These are phyloP conservation scores for Epistrophe grossulariae DNA, from an alignment of 2,888 invertebrate species.

Conservation along the genomic window DNA sequence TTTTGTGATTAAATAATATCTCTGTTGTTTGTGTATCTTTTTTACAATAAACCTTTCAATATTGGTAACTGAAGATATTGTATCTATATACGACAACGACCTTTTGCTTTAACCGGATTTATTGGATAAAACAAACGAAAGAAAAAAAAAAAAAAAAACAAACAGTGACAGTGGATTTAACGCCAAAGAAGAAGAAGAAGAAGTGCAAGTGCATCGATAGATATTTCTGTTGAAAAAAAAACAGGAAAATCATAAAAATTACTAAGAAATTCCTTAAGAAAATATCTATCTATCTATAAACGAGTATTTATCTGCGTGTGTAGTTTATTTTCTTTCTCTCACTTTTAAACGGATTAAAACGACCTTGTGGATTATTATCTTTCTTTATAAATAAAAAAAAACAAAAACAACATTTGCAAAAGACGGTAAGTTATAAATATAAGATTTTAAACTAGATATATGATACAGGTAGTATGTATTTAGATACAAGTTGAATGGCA, in stretches of 20 bases:
- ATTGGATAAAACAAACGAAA: slow-evolving; percentile 67
- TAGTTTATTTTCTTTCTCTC: slow-evolving; percentile 19
- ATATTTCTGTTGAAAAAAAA: slow-evolving; percentile 10
- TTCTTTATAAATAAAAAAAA: background rate
- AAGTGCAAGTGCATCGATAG: slow-evolving; percentile 51
- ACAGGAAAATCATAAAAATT: slow-evolving; percentile 35
- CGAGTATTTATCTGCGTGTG: background rate
- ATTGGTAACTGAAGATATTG: slow-evolving; percentile 33
- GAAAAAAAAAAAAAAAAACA: slow-evolving; percentile 31
- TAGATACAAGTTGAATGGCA: slow-evolving; percentile 9
- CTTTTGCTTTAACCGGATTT: slow-evolving; percentile 69
- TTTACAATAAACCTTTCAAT: slow-evolving; percentile 18
- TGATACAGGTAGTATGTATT: background rate
- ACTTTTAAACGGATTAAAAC: slow-evolving; percentile 66
- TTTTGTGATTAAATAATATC: slow-evolving; percentile 39
- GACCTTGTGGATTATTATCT: slow-evolving; percentile 72
- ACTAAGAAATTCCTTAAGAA: slow-evolving; percentile 43
- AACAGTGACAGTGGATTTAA: slow-evolving; percentile 67
- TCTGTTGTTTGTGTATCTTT: slow-evolving; percentile 15
- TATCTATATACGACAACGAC: slow-evolving; percentile 56
- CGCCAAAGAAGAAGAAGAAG: slow-evolving; percentile 7
- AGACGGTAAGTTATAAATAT: slow-evolving; percentile 58
- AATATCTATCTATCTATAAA: background rate
- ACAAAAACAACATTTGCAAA: slow-evolving; percentile 49
- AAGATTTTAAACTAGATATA: background rate